Evolutionary conservation across 2,888 invertebrate genomes (phyloP).

Genomic region (Dilophus febrilis): DNA sequence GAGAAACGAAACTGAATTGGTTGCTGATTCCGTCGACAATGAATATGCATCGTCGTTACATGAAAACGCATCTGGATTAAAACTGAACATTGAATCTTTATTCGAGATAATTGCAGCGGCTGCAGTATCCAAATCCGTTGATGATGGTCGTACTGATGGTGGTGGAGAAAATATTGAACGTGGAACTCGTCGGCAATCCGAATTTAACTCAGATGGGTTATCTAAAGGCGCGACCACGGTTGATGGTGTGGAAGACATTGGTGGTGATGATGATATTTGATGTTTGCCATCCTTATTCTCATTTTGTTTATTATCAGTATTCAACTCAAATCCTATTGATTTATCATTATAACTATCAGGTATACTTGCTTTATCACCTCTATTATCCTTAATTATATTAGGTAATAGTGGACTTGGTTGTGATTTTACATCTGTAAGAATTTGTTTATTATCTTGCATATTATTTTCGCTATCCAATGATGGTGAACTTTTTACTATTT

Average conservation of each 20-base stretch:
- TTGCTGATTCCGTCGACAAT: conserved; percentile 1
- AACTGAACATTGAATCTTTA: conserved; percentile 13
- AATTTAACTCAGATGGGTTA: no score
- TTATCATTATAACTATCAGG: no score
- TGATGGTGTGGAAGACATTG: no score
- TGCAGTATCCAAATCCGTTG: conserved; percentile 28
- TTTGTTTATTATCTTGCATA: background rate
- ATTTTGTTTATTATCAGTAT: no score
- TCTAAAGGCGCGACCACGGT: no score
- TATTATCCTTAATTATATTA: conserved; percentile 3
- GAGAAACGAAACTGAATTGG: conserved; percentile 37
- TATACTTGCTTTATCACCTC: no score
- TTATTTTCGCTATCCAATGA: background rate
- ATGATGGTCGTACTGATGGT: conserved; percentile 34
- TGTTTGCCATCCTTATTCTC: no score
- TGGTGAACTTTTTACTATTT: background rate
- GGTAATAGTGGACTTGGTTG: background rate
- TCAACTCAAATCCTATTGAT: no score
- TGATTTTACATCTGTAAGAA: background rate
- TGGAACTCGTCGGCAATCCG: conserved; percentile 4
- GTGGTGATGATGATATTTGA: no score
- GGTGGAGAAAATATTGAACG: conserved; percentile 58
- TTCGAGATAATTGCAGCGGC: conserved; percentile 16
- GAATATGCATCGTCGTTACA: conserved; percentile 1
- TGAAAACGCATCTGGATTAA: conserved; percentile 1